Percentiles rank a stretch among this genome's conserved stretches.
These are phyloP conservation scores for Melipona beecheii DNA, from an alignment of 2,888 invertebrate species.

Conservation along the genomic window DNA sequence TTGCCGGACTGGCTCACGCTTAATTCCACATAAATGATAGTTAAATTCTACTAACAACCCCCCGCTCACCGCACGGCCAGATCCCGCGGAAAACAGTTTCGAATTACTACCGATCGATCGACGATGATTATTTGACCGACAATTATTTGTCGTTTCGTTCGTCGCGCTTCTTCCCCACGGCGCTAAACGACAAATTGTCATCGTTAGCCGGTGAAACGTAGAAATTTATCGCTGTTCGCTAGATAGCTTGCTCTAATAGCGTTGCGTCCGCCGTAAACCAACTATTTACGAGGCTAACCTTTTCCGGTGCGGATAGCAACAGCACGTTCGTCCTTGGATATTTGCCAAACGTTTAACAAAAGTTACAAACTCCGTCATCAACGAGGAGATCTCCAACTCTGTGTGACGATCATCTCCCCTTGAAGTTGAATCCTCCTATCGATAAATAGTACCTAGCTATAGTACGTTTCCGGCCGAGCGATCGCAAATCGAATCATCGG, in stretches of 20 bases:
- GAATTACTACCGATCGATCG: background rate
- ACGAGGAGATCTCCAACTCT: background rate
- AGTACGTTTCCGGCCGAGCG: background rate
- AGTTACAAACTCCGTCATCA: too few species aligned
- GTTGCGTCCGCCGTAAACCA: background rate
- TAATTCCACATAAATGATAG: constrained; percentile 78
- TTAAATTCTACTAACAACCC: constrained; percentile 74
- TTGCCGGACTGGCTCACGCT: constrained; percentile 72
- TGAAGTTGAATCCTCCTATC: background rate
- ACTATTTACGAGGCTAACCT: constrained; percentile 2
- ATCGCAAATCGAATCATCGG: background rate
- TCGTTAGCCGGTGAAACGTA: background rate
- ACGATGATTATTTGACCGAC: background rate
- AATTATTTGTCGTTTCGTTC: background rate
- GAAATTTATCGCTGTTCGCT: constrained; percentile 9
- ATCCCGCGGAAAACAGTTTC: background rate
- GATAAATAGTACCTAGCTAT: background rate
- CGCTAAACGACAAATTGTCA: constrained; percentile 13
- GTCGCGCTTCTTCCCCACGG: background rate
- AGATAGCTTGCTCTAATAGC: background rate
- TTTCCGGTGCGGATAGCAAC: background rate
- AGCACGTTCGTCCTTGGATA: background rate
- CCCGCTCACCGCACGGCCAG: constrained; percentile 16
- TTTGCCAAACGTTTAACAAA: too few species aligned
- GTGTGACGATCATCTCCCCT: background rate